These are phyloP conservation scores for Gavia stellata DNA, from an alignment of 2,113 vertebrate species.

Conservation along the genomic window DNA sequence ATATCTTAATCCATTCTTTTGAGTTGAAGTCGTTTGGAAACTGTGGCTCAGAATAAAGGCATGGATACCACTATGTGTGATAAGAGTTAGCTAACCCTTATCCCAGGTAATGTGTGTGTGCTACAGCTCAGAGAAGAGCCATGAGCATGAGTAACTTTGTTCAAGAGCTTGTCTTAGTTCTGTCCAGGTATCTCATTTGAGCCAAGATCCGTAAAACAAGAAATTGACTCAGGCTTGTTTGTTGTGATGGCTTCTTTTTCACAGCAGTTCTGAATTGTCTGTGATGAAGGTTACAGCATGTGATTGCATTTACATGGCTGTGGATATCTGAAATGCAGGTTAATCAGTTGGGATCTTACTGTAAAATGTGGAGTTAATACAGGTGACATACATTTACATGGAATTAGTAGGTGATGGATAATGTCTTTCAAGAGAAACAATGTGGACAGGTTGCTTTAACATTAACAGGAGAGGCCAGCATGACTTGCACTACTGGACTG, in stretches of 20 bases:
- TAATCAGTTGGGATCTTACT: neutral
- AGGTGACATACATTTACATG: neutral
- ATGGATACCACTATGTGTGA: neutral
- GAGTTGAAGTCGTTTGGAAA: neutral
- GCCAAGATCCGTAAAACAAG: neutral
- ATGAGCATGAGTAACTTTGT: neutral
- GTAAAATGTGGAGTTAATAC: neutral
- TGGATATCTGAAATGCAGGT: neutral
- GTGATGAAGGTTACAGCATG: neutral
- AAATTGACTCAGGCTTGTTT: neutral
- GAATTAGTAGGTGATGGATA: neutral
- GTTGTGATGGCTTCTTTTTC: neutral
- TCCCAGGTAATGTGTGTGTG: neutral
- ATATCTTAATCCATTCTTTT: neutral
- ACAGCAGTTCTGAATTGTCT: neutral
- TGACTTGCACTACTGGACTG: neutral
- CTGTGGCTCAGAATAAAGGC: neutral
- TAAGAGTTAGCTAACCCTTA: neutral
- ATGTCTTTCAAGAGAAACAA: neutral
- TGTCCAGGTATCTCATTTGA: neutral
- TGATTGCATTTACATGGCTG: neutral
- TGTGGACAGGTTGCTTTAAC: neutral
- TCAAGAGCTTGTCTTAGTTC: neutral
- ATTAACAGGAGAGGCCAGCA: neutral
- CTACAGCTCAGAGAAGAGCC: neutral